Percentiles rank a stretch among this genome's conserved stretches.
phyloP scores from a whole-genome alignment of 35 echinoderm and acorn worm genomes.

The Patiria miniata region DNA sequence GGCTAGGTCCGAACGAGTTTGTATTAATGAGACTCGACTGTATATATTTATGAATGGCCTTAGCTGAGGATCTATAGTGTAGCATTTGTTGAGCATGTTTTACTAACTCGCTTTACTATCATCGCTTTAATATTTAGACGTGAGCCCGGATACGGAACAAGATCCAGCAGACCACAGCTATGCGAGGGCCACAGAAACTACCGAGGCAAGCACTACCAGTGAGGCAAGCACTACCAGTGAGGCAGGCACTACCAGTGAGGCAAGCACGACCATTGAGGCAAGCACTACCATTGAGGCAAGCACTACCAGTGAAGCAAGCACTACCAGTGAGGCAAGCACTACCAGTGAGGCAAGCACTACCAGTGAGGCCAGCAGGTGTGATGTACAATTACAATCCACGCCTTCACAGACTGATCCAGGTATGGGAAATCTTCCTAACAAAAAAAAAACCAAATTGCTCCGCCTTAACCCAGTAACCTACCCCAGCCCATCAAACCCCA shows the following conservation, averaged over 20 bases:
- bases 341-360: too few relatives aligned
- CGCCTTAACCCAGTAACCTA: too few relatives aligned
- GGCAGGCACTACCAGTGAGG: too few relatives aligned
- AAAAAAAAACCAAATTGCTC: too few relatives aligned
- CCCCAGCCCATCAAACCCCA: too few relatives aligned
- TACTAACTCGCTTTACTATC: not conserved
- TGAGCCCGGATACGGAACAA: not conserved
- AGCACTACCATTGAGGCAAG: not conserved
- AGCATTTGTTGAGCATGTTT: not conserved
- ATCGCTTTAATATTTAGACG: not conserved
- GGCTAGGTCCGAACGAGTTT: too few relatives aligned
- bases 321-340: too few relatives aligned
- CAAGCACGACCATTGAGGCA: not conserved
- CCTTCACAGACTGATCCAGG: not conserved
- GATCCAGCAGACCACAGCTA: slow-evolving; percentile 9
- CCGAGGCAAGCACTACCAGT: not conserved
- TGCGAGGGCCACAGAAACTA: not conserved
- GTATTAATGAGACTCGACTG: too few relatives aligned
- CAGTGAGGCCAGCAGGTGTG: not conserved
- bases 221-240: too few relatives aligned
- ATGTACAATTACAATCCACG: not conserved
- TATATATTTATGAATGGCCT: not conserved
- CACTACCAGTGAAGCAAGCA: not conserved
- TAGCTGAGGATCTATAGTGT: not conserved
- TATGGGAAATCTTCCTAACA: too few relatives aligned